Base-by-base conservation (phyloP, 2,888 invertebrate genomes). In the Reticulitermes lucifugus region DNA sequence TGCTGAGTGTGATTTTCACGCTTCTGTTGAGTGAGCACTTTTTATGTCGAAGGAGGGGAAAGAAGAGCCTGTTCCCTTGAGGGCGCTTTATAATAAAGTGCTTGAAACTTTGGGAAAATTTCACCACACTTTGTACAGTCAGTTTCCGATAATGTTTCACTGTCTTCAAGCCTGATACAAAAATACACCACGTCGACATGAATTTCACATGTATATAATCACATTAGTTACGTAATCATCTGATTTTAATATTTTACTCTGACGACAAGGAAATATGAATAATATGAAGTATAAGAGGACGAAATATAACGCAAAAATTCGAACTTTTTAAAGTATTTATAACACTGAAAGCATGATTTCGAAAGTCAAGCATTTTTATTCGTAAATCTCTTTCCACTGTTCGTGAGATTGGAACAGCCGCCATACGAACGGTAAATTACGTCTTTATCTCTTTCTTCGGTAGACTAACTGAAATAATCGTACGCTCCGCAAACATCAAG, bases 1-100 rank as follows among this genome's bases (percentile, higher is more conserved):
- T 77, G 77, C 77, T 77, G 77, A 77, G 77, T 77, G 77, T 77
- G 77, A 77, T 77, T 77, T 77, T 51, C 77, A 46, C 25, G 77
- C 77, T 77, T 77, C 43, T 77, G 46, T 77, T 46, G 77, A 77
- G 77, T 46, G 22, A 46, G 77, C 77, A 77, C 22, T 77, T 77
- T 77, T 77, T 46, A 46, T 21, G n/a, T 46, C 21, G 10, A 35
- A 46, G 29, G 73, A 35, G 5, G 41, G 14, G 35, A 73, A 18
- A 73, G 77, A 46, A 77, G 77, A 77, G n/a, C 43, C 46, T 46
- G n/a, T n/a, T 46, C 46, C 77, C 77, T 77, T 46, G n/a, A 43
- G 77, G 73, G 77, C 22, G 77, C 7, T 77, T 46, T 46, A 43
- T 77, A 77, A 77, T 46, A 77, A 77, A 77, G 51, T 43, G n/a